Conservation (phyloP, 2,113 vertebrate species). For the Recurvirostra avosetta region DNA sequence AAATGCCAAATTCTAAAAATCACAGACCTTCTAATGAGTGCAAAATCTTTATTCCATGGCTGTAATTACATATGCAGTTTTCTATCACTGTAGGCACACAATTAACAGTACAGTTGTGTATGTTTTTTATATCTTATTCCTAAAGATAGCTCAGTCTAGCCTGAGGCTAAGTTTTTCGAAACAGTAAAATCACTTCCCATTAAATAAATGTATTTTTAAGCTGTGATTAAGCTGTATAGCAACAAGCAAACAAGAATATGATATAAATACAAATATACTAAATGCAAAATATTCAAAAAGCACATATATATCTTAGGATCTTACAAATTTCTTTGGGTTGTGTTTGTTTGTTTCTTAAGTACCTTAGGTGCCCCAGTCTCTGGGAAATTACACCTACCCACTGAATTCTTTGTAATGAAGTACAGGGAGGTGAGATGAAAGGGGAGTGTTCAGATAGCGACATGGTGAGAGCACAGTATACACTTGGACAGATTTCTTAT, state of each 20-base stretch:
- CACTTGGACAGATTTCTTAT: neutral
- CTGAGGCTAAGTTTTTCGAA: neutral
- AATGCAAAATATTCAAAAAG: neutral
- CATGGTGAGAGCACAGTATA: neutral
- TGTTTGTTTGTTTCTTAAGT: neutral
- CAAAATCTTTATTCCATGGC: neutral
- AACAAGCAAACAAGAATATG: neutral
- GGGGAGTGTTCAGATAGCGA: accelerated
- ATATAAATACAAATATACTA: neutral
- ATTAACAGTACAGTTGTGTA: neutral
- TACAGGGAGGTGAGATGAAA: neutral
- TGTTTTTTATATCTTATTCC: neutral
- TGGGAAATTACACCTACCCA: neutral
- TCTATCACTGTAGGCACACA: neutral
- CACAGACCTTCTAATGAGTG: neutral
- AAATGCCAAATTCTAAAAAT: neutral
- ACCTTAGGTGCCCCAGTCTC: neutral
- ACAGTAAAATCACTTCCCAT: neutral
- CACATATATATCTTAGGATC: neutral
- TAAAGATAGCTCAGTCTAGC: neutral
- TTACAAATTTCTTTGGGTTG: neutral
- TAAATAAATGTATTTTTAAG: neutral
- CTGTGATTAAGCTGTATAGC: neutral
- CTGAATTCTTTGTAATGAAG: neutral
- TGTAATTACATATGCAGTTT: neutral